Percentiles rank a stretch among this genome's conserved stretches.
phyloP scores from a whole-genome alignment of 2,797 vertebrate genomes.

The Coregonus ussuriensis region DNA sequence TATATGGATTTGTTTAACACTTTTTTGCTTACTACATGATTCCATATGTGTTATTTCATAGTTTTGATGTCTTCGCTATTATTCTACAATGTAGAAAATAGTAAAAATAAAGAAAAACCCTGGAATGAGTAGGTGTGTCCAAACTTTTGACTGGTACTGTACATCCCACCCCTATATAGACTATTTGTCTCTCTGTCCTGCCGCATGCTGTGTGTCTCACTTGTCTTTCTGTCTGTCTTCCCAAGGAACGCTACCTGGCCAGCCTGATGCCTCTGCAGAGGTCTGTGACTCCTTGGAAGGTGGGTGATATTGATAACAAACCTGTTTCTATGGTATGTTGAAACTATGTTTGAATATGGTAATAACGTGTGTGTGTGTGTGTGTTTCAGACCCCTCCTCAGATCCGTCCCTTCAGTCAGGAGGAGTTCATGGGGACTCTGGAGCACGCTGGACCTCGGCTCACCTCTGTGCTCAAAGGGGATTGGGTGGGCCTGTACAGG shows the following conservation, averaged over 20 bases:
- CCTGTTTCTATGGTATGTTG: neutral
- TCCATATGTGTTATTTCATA: no score
- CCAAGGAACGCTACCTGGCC: constrained; percentile 90
- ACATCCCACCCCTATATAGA: neutral
- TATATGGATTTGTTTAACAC: no score
- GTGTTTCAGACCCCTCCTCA: constrained; percentile 88
- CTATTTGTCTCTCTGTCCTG: neutral
- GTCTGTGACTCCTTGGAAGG: constrained; percentile 91
- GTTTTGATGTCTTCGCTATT: no score
- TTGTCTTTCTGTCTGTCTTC: neutral
- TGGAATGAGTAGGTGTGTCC: no score
- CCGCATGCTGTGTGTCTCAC: neutral
- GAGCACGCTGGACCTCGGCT: constrained; percentile 88
- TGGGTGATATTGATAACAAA: constrained; percentile 43
- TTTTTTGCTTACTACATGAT: no score
- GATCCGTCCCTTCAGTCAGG: constrained; percentile 89
- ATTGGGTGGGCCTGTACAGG: constrained; percentile 96
- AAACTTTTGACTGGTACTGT: no score
- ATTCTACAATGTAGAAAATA: no score
- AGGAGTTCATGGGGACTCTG: constrained; percentile 88
- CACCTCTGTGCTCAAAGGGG: constrained; percentile 88
- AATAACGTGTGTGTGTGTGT: constrained; percentile 3
- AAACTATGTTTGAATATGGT: neutral
- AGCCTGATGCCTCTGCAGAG: constrained; percentile 94
- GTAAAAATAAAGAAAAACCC: no score